phyloP scores from a whole-genome alignment of 1,140 invertebrate genomes.

The Trachymyrmex cornetzi region DNA sequence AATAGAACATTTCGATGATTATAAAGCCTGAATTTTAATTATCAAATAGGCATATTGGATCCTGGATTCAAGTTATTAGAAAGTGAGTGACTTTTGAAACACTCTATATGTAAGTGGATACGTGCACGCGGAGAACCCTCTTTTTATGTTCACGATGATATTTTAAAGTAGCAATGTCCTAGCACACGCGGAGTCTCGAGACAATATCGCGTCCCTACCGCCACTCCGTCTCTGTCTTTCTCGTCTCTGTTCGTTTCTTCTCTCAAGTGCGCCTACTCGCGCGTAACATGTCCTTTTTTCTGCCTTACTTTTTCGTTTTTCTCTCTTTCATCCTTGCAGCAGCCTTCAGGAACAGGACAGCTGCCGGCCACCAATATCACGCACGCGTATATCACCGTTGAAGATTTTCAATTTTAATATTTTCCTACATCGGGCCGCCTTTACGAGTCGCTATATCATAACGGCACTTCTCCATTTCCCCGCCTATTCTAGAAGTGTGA shows the following conservation, averaged over 20 bases:
- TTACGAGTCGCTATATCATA: conserved; percentile 85
- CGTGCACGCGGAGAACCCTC: conserved; percentile 21
- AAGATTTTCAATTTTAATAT: conserved; percentile 86
- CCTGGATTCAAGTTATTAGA: neutral
- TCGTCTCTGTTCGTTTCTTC: neutral
- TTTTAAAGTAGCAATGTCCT: conserved; percentile 85
- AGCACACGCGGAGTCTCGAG: conserved; percentile 79
- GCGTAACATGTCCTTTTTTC: conserved; percentile 16
- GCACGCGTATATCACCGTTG: conserved; percentile 83
- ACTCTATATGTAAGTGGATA: conserved; percentile 59
- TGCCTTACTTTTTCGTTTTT: conserved; percentile 52
- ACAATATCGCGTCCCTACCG: conserved; percentile 82
- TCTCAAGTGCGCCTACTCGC: conserved; percentile 30
- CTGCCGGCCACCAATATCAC: conserved; percentile 86
- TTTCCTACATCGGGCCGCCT: conserved; percentile 81
- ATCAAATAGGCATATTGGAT: neutral
- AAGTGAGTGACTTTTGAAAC: conserved; percentile 25
- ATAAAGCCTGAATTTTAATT: neutral
- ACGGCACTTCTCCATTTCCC: conserved; percentile 57
- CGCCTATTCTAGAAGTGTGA: conserved; percentile 1
- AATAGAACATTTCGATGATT: neutral
- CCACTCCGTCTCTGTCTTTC: conserved; percentile 65
- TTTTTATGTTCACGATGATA: conserved; percentile 85
- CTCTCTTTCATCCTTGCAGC: conserved; percentile 64
- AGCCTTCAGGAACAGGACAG: conserved; percentile 81